Evolutionary conservation across 1,140 invertebrate species (phyloP).

Genomic region (Trachymyrmex cornetzi): DNA sequence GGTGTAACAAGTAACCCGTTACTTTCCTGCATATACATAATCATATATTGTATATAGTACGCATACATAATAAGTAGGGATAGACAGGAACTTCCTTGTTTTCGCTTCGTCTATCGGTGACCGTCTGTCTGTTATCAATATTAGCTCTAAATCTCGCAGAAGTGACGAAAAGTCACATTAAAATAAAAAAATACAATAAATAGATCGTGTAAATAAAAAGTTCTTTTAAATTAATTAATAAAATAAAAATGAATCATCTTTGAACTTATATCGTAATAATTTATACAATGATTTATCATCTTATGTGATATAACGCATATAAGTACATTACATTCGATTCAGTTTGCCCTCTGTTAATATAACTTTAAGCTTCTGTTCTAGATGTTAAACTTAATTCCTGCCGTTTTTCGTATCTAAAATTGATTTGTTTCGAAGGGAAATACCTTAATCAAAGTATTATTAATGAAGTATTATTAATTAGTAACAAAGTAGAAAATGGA

Average conservation of each 20-base stretch:
- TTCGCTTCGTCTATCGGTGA: slow-evolving; percentile 69
- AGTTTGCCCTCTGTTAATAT: not conserved
- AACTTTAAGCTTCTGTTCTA: not conserved
- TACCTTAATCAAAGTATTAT: too few relatives aligned
- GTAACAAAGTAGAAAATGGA: too few relatives aligned
- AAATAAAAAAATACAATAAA: not conserved
- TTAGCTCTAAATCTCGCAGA: slow-evolving; percentile 4
- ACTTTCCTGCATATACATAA: too few relatives aligned
- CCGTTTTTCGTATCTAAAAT: too few relatives aligned
- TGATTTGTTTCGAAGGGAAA: too few relatives aligned
- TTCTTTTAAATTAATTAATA: not conserved
- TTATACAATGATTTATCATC: not conserved
- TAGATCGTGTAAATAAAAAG: not conserved
- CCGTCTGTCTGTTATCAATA: slow-evolving; percentile 44
- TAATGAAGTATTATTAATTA: too few relatives aligned
- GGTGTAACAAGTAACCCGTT: too few relatives aligned
- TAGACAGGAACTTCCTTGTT: slow-evolving; percentile 20
- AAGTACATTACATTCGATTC: slow-evolving; percentile 6
- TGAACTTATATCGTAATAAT: not conserved
- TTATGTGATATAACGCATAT: not conserved
- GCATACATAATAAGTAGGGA: too few relatives aligned
- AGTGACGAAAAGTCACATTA: not conserved
- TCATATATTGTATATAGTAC: too few relatives aligned
- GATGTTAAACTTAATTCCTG: too few relatives aligned
- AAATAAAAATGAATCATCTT: not conserved